Base-by-base conservation (phyloP, 2,888 invertebrate genomes). In the Eutolmus rufibarbis region DNA sequence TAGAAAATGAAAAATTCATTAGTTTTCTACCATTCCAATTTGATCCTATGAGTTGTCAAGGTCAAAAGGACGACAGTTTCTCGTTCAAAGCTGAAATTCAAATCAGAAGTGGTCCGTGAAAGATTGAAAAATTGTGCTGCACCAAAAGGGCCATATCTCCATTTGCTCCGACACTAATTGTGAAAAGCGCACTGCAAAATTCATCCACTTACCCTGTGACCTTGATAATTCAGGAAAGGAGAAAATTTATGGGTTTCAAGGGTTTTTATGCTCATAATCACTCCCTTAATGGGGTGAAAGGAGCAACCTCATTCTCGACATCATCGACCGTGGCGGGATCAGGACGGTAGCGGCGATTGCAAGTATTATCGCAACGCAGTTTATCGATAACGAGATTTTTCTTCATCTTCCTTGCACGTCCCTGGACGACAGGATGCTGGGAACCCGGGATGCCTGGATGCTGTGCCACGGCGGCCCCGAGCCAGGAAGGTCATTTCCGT, bases 301-400 rank as follows among this genome's bases (percentile, higher is more conserved):
- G 66, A 66, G 51, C 51, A 51, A 51, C 23, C 66, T 66, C 66
- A 66, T 66, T 23, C 23, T 23, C 23, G 66, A 12, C 28, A 12
- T 66, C 23, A 4, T 8, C 23, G 66, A 2, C 23, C 66, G 12
- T 66, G 28, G 12, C 9, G 28, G 76, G 76, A n/a, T 76, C 76
- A 28, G 34, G 74, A 12, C 4, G 16, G 5, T 2, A 7, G 19
- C 19, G 37, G 66, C 66, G 9, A 66, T 66, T 66, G 28, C 66
- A 66, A 76, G 76, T 28, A 34, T 76, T 76, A 37, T 40, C 40
- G 34, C 40, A 40, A 76, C 34, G 40, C 34, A 34, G 76, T 76
- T 40, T 76, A 76, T 76, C 76, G 76, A 76, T 76, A 76, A 76
- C 76, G 19, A 76, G 76, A 76, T 76, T 76, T 37, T 76, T 76